These are phyloP conservation scores for Megalopta genalis DNA, from an alignment of 1,140 invertebrate species.

Conservation along the genomic window DNA sequence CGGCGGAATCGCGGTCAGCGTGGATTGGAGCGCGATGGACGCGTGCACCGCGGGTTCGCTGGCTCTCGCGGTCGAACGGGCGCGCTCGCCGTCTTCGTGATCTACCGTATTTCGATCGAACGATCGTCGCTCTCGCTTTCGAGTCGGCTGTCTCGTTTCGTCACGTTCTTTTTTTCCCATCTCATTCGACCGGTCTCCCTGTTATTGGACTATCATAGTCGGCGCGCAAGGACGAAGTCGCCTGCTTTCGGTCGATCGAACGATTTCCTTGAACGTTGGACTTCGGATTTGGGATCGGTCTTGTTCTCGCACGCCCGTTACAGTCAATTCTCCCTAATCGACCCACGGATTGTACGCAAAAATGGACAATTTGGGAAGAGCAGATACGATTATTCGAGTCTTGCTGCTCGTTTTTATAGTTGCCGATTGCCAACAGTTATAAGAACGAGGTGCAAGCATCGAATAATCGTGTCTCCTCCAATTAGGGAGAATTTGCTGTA, in stretches of 20 bases:
- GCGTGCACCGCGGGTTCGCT: not conserved
- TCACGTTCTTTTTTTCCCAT: not conserved
- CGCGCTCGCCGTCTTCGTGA: not conserved
- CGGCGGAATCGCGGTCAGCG: constrained; percentile 56
- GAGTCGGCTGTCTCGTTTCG: constrained; percentile 12
- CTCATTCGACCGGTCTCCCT: constrained; percentile 31
- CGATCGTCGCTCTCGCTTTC: not conserved
- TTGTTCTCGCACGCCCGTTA: too few species aligned
- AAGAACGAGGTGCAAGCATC: too few species aligned
- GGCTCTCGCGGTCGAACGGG: too few species aligned
- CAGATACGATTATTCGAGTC: too few species aligned
- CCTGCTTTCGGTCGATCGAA: not conserved
- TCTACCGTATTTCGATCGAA: constrained; percentile 26
- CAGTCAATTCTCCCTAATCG: too few species aligned
- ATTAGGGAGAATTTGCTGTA: too few species aligned
- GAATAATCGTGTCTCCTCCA: too few species aligned
- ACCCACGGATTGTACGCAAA: too few species aligned
- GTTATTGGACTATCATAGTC: constrained; percentile 10
- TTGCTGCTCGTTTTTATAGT: too few species aligned
- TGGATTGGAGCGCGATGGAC: constrained; percentile 39
- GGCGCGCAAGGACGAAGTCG: constrained; percentile 50
- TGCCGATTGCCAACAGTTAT: too few species aligned
- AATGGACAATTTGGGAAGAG: too few species aligned
- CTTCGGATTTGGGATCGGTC: not conserved
- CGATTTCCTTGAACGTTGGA: not conserved